Evolutionary conservation across 2,113 vertebrate species (phyloP).

Genomic region (Hassar affinis): DNA sequence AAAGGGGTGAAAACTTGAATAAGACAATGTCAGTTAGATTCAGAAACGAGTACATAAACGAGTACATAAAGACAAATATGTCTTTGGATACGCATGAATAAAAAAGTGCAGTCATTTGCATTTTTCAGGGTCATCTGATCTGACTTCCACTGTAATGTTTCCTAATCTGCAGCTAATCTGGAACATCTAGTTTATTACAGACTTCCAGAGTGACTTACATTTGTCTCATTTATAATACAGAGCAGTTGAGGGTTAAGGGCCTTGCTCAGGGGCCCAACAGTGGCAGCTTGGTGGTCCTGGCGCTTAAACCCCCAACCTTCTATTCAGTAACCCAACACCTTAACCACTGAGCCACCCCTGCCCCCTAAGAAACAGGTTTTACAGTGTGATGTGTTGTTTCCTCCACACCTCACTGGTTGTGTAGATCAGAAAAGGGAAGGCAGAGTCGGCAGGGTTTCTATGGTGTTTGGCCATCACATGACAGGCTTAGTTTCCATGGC

Average conservation of each 20-base stretch:
- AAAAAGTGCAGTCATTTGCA: not conserved
- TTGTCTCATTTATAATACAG: not conserved
- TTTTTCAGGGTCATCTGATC: not conserved
- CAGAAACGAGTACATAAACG: not conserved
- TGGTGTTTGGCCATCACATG: not conserved
- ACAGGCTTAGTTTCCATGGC: conserved; percentile 10
- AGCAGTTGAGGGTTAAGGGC: too few species aligned
- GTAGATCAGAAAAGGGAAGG: not conserved
- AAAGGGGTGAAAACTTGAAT: not conserved
- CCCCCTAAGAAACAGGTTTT: too few species aligned
- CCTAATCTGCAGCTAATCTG: not conserved
- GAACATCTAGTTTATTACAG: not conserved
- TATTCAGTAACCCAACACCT: too few species aligned
- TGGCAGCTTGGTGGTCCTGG: too few species aligned
- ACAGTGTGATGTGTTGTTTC: conserved; percentile 7
- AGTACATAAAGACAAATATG: not conserved
- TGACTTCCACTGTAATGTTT: not conserved
- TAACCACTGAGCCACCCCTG: too few species aligned
- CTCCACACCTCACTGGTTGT: not conserved
- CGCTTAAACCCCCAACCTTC: too few species aligned
- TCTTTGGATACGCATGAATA: not conserved
- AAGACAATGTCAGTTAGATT: not conserved
- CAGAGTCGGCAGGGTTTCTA: not conserved
- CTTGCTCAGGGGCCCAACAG: too few species aligned
- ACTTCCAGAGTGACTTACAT: too few species aligned